These are phyloP conservation scores for Myiopsitta monachus DNA, from an alignment of 2,113 vertebrate species.

Conservation along the genomic window DNA sequence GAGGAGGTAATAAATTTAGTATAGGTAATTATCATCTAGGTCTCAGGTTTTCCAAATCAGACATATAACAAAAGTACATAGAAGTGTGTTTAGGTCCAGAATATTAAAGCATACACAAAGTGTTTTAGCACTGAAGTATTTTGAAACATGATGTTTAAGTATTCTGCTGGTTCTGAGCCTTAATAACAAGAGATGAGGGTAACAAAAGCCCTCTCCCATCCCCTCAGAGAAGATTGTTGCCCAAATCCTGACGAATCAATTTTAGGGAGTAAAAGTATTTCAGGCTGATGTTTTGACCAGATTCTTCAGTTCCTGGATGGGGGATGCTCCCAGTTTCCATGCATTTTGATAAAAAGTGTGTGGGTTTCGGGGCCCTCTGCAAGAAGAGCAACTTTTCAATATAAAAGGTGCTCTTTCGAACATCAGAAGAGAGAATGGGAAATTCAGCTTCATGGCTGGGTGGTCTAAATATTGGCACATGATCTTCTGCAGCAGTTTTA, in stretches of 20 bases:
- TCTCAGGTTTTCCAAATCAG: background rate
- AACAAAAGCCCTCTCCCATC: background rate
- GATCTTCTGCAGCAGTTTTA: constrained; percentile 56
- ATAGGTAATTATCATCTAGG: background rate
- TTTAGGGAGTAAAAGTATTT: background rate
- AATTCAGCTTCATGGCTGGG: background rate
- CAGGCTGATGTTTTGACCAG: background rate
- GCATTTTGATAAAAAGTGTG: background rate
- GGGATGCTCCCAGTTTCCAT: background rate
- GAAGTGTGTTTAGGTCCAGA: background rate
- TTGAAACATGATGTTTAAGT: background rate
- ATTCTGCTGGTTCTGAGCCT: background rate
- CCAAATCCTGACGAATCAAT: background rate
- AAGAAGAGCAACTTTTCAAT: background rate
- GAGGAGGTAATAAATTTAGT: background rate
- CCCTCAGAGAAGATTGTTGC: background rate
- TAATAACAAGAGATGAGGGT: background rate
- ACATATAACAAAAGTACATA: background rate
- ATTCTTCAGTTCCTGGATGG: background rate
- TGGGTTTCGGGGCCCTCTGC: background rate
- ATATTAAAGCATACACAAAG: background rate
- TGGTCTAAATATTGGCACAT: constrained; percentile 53
- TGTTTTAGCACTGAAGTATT: background rate
- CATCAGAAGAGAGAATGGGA: background rate
- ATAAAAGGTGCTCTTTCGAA: background rate